phyloP scores from a whole-genome alignment of 2,888 invertebrate genomes.

The Antheraea assamensis region DNA sequence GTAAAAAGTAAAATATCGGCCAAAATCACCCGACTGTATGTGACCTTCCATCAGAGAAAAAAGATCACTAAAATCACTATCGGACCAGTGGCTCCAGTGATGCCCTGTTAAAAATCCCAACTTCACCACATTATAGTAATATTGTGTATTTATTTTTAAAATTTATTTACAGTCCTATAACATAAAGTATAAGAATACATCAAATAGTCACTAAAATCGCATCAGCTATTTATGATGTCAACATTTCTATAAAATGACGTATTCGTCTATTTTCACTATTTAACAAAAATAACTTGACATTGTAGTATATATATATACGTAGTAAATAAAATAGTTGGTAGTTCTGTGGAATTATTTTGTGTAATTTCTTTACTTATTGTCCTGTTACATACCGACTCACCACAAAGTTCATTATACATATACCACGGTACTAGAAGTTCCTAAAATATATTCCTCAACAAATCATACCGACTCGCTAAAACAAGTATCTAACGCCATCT shows the following conservation, averaged over 20 bases:
- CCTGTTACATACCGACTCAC: background rate
- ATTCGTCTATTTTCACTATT: too few species aligned
- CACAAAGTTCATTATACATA: background rate
- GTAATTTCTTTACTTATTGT: background rate
- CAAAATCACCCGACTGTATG: too few species aligned
- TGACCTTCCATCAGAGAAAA: background rate
- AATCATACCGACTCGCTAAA: background rate
- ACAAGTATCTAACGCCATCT: conserved; percentile 7
- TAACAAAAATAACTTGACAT: too few species aligned
- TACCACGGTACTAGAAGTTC: background rate
- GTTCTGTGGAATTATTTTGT: background rate
- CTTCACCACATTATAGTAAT: too few species aligned
- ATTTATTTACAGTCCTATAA: background rate
- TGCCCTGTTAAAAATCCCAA: too few species aligned
- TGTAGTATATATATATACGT: too few species aligned
- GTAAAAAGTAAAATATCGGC: too few species aligned
- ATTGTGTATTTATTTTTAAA: too few species aligned
- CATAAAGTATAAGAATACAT: background rate
- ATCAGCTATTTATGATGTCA: background rate
- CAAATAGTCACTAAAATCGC: background rate
- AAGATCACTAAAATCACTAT: background rate
- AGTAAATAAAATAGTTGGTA: background rate
- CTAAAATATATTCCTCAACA: background rate
- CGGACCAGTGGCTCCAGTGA: too few species aligned
- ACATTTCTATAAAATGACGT: background rate